Conservation (phyloP, 2,113 vertebrate species). For the Stegostoma tigrinum region DNA sequence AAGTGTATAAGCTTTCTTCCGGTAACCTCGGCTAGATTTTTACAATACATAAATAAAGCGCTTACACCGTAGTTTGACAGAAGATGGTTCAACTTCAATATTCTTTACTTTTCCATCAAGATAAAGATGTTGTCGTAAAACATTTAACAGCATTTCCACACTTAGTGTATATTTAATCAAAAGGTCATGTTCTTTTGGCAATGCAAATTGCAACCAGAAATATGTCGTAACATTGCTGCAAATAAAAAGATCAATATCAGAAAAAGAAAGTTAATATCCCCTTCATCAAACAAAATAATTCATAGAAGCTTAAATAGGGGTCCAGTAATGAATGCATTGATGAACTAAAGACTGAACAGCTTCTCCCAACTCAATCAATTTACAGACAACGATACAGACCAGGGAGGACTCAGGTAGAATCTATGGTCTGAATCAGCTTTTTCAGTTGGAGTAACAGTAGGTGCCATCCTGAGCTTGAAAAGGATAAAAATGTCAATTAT, state of each 20-base stretch:
- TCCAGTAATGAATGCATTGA: neutral
- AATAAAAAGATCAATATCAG: neutral
- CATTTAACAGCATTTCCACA: neutral
- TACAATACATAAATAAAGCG: neutral
- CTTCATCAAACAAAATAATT: neutral
- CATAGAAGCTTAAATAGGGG: neutral
- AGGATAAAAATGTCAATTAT: neutral
- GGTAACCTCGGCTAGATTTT: neutral
- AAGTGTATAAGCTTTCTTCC: neutral
- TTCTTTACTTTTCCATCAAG: no score
- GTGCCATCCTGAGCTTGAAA: neutral
- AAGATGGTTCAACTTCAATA: neutral
- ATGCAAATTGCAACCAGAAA: constrained; percentile 31
- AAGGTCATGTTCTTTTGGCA: constrained; percentile 16
- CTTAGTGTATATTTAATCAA: constrained; percentile 27
- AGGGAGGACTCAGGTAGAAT: neutral
- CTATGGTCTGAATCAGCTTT: neutral
- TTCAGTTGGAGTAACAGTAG: neutral
- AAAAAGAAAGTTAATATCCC: neutral
- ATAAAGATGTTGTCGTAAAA: neutral
- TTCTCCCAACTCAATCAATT: neutral
- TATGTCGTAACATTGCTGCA: neutral
- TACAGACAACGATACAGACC: no score
- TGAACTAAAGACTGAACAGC: neutral
- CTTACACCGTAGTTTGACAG: constrained; percentile 8